Percentiles rank a stretch among this genome's conserved stretches.
phyloP scores from a whole-genome alignment of 2,888 invertebrate species.

The Chromoteleia sp. region DNA sequence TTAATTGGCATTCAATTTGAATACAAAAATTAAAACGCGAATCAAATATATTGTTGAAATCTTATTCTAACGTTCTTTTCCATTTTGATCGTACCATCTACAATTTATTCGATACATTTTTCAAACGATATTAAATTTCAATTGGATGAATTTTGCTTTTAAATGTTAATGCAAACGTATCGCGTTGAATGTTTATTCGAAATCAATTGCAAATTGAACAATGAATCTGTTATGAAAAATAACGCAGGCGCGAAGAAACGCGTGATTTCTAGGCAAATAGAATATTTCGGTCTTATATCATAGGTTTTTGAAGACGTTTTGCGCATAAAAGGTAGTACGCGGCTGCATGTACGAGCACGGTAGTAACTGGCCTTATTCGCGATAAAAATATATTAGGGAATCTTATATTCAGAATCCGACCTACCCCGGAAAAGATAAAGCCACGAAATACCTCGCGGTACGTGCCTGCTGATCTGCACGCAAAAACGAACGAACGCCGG shows the following conservation, averaged over 20 bases:
- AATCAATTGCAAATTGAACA: conserved; percentile 5
- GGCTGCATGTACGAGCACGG: conserved; percentile 20
- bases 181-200: not conserved
- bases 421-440: conserved; percentile 73
- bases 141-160: not conserved
- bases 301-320: conserved; percentile 34
- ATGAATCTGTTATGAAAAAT: conserved; percentile 8
- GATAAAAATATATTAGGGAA: conserved; percentile 78
- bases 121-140: not conserved
- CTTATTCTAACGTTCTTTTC: too few relatives aligned
- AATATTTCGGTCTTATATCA: conserved; percentile 32
- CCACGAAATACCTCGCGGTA: conserved; percentile 73
- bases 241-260: not conserved
- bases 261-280: conserved; percentile 22
- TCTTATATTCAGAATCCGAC: conserved; percentile 77
- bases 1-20: too few relatives aligned
- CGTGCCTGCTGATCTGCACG: conserved; percentile 76
- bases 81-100: too few relatives aligned
- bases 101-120: not conserved
- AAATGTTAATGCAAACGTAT: not conserved
- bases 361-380: conserved; percentile 69
- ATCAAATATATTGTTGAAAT: too few relatives aligned
- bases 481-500: conserved; percentile 2
- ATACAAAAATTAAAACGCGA: too few relatives aligned
- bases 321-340: conserved; percentile 26